Percentiles rank a stretch among this genome's conserved stretches.
Conservation (phyloP, 2,113 vertebrate genomes). For the Ciconia boyciana region DNA sequence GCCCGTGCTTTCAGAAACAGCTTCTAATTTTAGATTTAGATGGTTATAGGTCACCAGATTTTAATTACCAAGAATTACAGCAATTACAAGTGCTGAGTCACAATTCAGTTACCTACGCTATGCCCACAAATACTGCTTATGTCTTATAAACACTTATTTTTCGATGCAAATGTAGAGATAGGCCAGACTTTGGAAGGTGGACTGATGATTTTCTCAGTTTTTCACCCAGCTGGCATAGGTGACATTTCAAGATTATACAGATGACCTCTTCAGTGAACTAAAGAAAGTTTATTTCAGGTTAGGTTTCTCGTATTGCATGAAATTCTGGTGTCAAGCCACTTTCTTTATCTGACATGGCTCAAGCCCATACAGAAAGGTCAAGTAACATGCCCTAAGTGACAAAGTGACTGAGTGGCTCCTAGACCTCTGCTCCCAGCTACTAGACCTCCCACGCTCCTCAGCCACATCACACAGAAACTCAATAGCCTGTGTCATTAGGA, state of each 20-base stretch:
- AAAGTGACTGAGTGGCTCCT: constrained; percentile 37
- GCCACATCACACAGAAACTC: not conserved
- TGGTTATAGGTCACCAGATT: not conserved
- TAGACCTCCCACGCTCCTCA: constrained; percentile 17
- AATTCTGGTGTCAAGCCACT: not conserved
- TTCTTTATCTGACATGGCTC: not conserved
- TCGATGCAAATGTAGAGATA: rapidly evolving
- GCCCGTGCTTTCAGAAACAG: not conserved
- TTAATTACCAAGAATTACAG: not conserved
- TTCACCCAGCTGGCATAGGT: not conserved
- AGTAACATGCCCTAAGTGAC: constrained; percentile 29
- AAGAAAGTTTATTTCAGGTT: not conserved
- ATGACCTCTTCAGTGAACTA: constrained; percentile 5
- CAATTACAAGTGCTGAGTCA: not conserved
- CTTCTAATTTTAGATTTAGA: not conserved
- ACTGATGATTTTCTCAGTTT: not conserved
- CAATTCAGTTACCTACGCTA: not conserved
- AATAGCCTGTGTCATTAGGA: not conserved
- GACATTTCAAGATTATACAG: not conserved
- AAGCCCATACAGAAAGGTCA: constrained; percentile 11
- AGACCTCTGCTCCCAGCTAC: constrained; percentile 25
- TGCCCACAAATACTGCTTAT: not conserved
- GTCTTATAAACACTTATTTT: not conserved
- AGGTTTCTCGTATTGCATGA: not conserved
- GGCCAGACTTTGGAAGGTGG: not conserved